Base-by-base conservation (phyloP, 2,888 invertebrate genomes). In the Athetis lepigone region DNA sequence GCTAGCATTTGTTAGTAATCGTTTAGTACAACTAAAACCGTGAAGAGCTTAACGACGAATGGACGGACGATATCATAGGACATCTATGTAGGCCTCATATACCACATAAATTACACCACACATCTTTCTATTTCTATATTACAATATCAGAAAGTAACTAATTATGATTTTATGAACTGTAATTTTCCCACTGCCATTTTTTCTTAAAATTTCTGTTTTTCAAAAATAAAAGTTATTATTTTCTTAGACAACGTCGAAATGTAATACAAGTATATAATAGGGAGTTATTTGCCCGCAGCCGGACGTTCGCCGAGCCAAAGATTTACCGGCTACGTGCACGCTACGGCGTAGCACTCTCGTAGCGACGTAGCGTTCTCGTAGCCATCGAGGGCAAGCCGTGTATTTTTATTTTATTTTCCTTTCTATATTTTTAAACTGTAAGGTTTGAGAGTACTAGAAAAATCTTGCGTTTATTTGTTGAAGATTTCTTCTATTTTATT, bases 251-350 rank as follows among this genome's bases (percentile, higher is more conserved):
- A 62, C 16, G 54, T 45, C 45, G 19, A 52, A 56, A 45, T 27
- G 43, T 47, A 59, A 57, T 42, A 62, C 56, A 65, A 62, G 80
- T 73, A 52, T 54, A 61, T 76, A 65, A 72, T 47, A 70, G 51
- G 59, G 57, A 57, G 47, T 77, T 80, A 80, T 70, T 77, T 65
- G 60, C 65, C 43, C 52, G 59, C 58, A 51, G 42, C 58, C 78
- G 75, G 77, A 80, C 70, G 51, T 63, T 47, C 64, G 62, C 72
- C 68, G 54, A 59, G 27, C 42, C 13, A 25, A 68, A 70, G 81
- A 78, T 80, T 78, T 78, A 78, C 70, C 25, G 62, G 21, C 71
- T 78, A 80, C 75, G 78, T 80, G 81, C 79, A 80, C 68, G 81
- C 79, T 80, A 80, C 77, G 60, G 2, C 64, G 59, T 67, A 77